Base-by-base conservation (phyloP, 1,140 invertebrate genomes). In the Drosophila nasuta region DNA sequence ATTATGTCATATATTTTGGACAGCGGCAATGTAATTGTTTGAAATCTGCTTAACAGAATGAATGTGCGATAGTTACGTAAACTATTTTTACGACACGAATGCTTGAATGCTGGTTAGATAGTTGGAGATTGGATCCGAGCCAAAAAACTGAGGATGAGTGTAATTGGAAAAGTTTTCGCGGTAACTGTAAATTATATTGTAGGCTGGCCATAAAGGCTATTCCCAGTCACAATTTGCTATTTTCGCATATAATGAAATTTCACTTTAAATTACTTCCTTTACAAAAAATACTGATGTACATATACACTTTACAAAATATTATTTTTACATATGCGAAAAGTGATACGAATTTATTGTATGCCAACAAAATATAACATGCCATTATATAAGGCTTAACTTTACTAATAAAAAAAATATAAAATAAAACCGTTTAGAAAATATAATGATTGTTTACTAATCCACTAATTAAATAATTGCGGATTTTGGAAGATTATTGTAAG, bases 1-100 rank as follows among this genome's bases (percentile, higher is more conserved):
- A 83, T 88, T 88, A 89, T 88, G 85, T 89, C 83, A 88, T 89
- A 83, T 88, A 78, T 70, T 51, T 58, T 58, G 73, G 62, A 66
- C 69, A 76, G 60, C 74, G 43, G 48, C 72, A 72, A 76, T 76
- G 74, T 76, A 76, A 76, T 76, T 76, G 68, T 72, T 62, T 51
- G 51, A 60, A 76, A 72, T 76, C 72, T 75, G 74, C 69, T 76
- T 76, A 76, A 56, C 60, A 3, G 46, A 46, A 46, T 10, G 25
- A 59, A 25, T 25, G 17, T 10, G 7, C 46, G 41, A 17, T 54
- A 69, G 69, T 72, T 66, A 66, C 74, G 28, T 72, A 52, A 66
- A 71, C 68, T 65, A 54, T 65, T 28, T 28, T 49, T 56, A 43
- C 51, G 63, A 38, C 43, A 5, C 38, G 25, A 13, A 1, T 33